These are phyloP conservation scores for Drosophila aff. DNA, from an alignment of 1,140 invertebrate species.

Conservation along the genomic window DNA sequence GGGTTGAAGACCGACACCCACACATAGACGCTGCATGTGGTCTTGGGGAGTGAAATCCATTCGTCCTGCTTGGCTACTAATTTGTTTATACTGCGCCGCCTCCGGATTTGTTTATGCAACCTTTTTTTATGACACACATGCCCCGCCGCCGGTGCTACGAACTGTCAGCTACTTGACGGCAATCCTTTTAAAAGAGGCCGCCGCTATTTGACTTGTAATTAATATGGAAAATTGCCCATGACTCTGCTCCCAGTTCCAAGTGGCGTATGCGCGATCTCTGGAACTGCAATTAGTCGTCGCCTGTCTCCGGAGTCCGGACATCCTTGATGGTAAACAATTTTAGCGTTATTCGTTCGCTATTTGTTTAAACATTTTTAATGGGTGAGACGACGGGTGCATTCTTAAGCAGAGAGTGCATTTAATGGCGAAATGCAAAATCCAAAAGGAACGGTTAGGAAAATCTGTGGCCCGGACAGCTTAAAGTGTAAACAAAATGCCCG, in stretches of 20 bases:
- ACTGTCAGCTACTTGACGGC: slow-evolving; percentile 65
- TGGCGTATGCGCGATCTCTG: slow-evolving; percentile 74
- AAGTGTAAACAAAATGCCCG: slow-evolving; percentile 77
- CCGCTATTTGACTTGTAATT: slow-evolving; percentile 58
- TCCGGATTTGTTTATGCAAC: slow-evolving; percentile 70
- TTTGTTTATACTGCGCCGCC: slow-evolving; percentile 67
- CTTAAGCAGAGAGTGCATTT: slow-evolving; percentile 80
- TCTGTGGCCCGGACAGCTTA: slow-evolving; percentile 58
- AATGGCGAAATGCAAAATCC: slow-evolving; percentile 64
- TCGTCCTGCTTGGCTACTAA: slow-evolving; percentile 54
- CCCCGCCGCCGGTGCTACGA: slow-evolving; percentile 21
- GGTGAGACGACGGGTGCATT: slow-evolving; percentile 36
- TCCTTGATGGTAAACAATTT: slow-evolving; percentile 50
- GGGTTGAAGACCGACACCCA: slow-evolving; percentile 29
- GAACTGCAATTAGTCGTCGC: slow-evolving; percentile 65
- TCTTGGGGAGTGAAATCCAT: slow-evolving; percentile 24
- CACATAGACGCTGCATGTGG: slow-evolving; percentile 58
- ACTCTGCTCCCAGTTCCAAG: slow-evolving; percentile 18
- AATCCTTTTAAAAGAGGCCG: slow-evolving; percentile 67
- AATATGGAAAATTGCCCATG: slow-evolving; percentile 63
- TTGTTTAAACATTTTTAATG: slow-evolving; percentile 70
- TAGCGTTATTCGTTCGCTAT: slow-evolving; percentile 46
- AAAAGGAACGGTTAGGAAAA: slow-evolving; percentile 39
- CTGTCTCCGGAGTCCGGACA: slow-evolving; percentile 51
- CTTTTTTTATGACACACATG: slow-evolving; percentile 65